A percentile compares a stretch with the other conserved stretches of the same genome.
Conservation (phyloP, 2,888 invertebrate species). For the Cyclophora albipunctata region DNA sequence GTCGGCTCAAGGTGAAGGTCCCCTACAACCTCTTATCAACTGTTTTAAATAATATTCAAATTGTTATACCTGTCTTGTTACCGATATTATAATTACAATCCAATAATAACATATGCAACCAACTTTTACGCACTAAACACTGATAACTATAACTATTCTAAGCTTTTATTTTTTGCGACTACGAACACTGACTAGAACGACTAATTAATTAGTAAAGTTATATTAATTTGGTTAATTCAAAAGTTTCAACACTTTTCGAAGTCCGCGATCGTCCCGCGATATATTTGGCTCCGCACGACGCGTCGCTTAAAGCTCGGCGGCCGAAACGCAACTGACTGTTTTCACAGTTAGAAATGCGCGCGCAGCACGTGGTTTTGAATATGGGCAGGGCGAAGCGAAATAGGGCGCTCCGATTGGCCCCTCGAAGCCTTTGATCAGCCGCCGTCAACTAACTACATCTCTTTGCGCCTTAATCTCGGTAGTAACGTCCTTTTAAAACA, state of each 20-base stretch:
- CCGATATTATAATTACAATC: slow-evolving; percentile 21
- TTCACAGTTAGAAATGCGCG: slow-evolving; percentile 50
- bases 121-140: slow-evolving; percentile 24
- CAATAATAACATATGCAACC: slow-evolving; percentile 25
- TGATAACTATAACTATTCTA: not conserved
- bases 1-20: slow-evolving; percentile 3
- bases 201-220: slow-evolving; percentile 7
- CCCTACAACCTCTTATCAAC: slow-evolving; percentile 23
- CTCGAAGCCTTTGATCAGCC: slow-evolving; percentile 61
- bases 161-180: too few relatives aligned
- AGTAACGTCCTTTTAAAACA: slow-evolving; percentile 74
- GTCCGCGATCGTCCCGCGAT: slow-evolving; percentile 34
- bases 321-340: slow-evolving; percentile 52
- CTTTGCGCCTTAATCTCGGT: slow-evolving; percentile 72
- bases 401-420: slow-evolving; percentile 44
- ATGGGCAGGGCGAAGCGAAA: slow-evolving; percentile 46
- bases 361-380: slow-evolving; percentile 65
- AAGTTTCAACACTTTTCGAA: slow-evolving; percentile 27
- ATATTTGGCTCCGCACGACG: slow-evolving; percentile 18
- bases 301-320: slow-evolving; percentile 25
- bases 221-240: slow-evolving; percentile 1
- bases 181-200: slow-evolving; percentile 19
- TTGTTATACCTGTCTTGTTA: slow-evolving; percentile 24
- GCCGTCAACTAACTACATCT: slow-evolving; percentile 71
- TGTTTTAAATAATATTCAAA: slow-evolving; percentile 21